Evolutionary conservation across 2,888 invertebrate genomes (phyloP).

Genomic region (Phortica magna): DNA sequence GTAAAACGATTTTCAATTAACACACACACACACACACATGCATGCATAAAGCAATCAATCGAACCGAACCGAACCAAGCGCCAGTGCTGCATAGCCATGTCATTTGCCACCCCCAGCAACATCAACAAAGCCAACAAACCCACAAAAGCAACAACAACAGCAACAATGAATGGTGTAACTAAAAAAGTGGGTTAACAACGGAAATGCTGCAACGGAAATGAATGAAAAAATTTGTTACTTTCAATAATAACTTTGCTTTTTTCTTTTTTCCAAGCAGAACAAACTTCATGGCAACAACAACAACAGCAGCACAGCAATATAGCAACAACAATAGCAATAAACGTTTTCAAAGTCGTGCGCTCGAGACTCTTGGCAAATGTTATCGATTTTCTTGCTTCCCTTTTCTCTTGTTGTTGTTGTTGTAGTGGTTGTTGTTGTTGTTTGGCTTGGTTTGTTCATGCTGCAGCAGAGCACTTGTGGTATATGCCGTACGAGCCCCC

Average conservation of each 20-base stretch:
- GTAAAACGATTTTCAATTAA: constrained; percentile 17
- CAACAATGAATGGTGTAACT: constrained; percentile 23
- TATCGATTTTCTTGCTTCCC: constrained; percentile 21
- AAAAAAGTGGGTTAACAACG: constrained; percentile 23
- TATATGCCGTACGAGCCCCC: too few species aligned
- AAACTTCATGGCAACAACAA: constrained; percentile 10
- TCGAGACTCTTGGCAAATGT: constrained; percentile 13
- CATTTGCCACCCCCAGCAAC: constrained; percentile 14
- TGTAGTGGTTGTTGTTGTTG: constrained; percentile 35
- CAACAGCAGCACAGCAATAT: constrained; percentile 45
- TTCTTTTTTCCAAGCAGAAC: not conserved
- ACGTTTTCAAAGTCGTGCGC: not conserved
- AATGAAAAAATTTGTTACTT: not conserved
- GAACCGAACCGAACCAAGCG: constrained; percentile 3
- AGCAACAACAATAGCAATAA: constrained; percentile 49
- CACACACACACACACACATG: constrained; percentile 7
- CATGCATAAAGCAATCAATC: constrained; percentile 7
- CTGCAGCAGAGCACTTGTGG: constrained; percentile 9
- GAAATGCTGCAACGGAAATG: constrained; percentile 23
- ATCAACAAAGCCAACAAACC: constrained; percentile 39
- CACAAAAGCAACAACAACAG: constrained; percentile 36
- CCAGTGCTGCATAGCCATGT: not conserved
- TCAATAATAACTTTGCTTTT: not conserved
- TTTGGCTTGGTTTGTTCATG: not conserved
- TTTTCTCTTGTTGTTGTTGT: constrained; percentile 45